Evolutionary conservation across 2,113 vertebrate species (phyloP), one percentile per base, ranked within the genome.

Genomic region (Calyptomena viridis): DNA sequence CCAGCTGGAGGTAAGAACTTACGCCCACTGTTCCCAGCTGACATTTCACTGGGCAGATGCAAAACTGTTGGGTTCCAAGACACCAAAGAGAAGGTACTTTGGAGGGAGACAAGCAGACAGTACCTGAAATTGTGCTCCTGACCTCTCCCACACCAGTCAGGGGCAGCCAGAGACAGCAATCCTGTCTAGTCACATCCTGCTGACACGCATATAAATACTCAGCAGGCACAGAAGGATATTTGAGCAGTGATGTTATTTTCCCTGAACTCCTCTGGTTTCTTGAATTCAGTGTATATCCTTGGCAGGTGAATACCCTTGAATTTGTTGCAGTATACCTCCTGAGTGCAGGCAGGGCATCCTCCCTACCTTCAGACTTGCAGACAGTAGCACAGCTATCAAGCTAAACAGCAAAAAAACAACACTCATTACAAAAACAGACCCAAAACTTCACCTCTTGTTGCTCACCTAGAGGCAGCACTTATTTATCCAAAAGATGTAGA

Each of bases 191-290:
- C 80, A 0, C 73, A 59, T 93, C 93, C 93, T 11, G 22, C 91
- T 93, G 96, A 92, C 21, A 39, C 66, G 42, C 68, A 40, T 42
- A 78, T 77, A 81, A 90, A 59, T 17, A 72, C 76, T 81, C 86
- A 93, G 83, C 93, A 94, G 89, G 95, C 68, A 81, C 68, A 92
- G 76, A 90, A 90, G 76, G 83, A 35, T 84, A 77, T 90, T 47
- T 63, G 50, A 84, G 47, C 72, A 78, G 39, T 67, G 60, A 89
- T 71, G 47, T 47, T 95, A 80, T 87, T 85, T 90, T 77, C 76
- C 68, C 64, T 59, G 39, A 94, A 68, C 60, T 84, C 59, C 64
- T 78, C 89, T 63, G 68, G 73, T 87, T 94, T 92, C 86, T 90
- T 83, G 83, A 95, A 80, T 81, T 94, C 60, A 55, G 49, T 19